Conservation (phyloP, 2,888 invertebrate genomes). For the Phragmatobia fuliginosa region DNA sequence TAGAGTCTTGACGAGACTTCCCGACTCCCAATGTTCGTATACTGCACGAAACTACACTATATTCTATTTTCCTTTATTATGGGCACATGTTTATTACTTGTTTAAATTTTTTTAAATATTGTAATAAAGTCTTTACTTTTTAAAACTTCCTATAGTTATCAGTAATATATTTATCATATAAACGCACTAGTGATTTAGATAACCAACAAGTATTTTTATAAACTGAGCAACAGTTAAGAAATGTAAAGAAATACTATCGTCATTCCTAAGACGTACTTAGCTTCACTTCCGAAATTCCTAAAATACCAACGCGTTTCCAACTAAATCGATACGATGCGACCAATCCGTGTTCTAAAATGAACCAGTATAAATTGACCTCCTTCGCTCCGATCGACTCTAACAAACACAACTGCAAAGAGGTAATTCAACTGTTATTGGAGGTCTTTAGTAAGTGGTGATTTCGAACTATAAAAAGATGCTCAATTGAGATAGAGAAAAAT, state of each 20-base stretch:
- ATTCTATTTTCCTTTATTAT: no score
- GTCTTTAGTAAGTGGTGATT: slow-evolving; percentile 47
- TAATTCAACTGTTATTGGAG: slow-evolving; percentile 35
- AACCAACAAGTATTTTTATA: not conserved
- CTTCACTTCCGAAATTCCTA: slow-evolving; percentile 67
- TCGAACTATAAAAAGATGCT: slow-evolving; percentile 54
- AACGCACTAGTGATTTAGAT: not conserved
- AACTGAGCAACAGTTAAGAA: not conserved
- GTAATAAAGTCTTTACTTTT: no score
- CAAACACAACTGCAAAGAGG: slow-evolving; percentile 12
- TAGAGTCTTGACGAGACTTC: no score
- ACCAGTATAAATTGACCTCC: slow-evolving; percentile 45
- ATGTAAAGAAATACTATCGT: slow-evolving; percentile 8
- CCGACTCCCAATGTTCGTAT: no score
- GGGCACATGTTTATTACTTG: no score
- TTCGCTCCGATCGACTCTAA: slow-evolving; percentile 8
- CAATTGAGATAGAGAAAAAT: slow-evolving; percentile 63
- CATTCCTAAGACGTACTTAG: slow-evolving; percentile 25
- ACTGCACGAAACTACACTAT: no score
- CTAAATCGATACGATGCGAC: slow-evolving; percentile 69
- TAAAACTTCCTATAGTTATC: no score
- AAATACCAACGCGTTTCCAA: slow-evolving; percentile 66
- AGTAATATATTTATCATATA: not conserved
- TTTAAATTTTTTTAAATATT: no score
- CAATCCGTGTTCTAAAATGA: slow-evolving; percentile 54